These are phyloP conservation scores for Nasua narica DNA, from an alignment of 2,797 vertebrate species.

Conservation along the genomic window DNA sequence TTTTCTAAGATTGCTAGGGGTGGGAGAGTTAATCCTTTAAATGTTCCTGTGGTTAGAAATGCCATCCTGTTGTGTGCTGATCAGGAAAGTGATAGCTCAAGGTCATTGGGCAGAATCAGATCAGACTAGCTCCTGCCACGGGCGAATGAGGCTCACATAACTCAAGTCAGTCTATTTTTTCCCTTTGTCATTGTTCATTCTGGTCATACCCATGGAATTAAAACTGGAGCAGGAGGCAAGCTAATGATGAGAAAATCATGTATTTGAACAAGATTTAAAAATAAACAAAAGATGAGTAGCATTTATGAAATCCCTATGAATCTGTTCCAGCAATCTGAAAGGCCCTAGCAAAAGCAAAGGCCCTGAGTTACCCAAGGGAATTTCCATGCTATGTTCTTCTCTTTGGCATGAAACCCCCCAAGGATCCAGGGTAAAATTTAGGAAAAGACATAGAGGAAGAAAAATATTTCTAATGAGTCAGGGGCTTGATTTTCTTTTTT, in stretches of 20 bases:
- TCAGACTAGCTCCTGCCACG: background rate
- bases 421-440: background rate
- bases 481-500: background rate
- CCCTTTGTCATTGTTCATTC: background rate
- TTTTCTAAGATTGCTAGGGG: background rate
- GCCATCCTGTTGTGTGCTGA: background rate
- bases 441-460: background rate
- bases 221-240: background rate
- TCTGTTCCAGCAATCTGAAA: background rate
- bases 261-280: slow-evolving; percentile 4
- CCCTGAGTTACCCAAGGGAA: background rate
- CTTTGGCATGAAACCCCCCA: background rate
- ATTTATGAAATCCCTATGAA: background rate
- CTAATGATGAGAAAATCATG: background rate
- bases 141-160: background rate
- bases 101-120: background rate
- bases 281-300: background rate
- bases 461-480: background rate
- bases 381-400: background rate
- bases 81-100: background rate
- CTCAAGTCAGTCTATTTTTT: background rate
- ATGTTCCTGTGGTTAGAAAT: background rate
- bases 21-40: slow-evolving; percentile 32
- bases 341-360: background rate
- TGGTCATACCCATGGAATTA: background rate